Evolutionary conservation across 2,888 invertebrate species (phyloP).

Genomic region (Anarsia innoxiella): DNA sequence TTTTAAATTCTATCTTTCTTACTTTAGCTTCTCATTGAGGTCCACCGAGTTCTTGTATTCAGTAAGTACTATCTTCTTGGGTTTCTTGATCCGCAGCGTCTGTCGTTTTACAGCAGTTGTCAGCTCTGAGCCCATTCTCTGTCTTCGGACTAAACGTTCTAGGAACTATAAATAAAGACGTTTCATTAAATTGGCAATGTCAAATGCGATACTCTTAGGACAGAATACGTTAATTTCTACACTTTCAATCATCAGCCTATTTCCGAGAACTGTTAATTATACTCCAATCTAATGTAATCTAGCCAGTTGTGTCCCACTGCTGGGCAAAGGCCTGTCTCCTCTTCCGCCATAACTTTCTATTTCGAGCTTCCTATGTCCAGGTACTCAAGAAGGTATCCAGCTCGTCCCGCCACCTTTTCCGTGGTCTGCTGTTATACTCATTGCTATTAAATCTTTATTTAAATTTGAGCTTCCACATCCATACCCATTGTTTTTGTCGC

Average conservation of each 20-base stretch:
- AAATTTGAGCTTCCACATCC: slow-evolving; percentile 1
- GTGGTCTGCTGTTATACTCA: too few species aligned
- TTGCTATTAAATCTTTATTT: neutral
- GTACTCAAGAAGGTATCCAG: too few species aligned
- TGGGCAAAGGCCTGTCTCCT: too few species aligned
- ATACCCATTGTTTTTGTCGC: slow-evolving; percentile 58
- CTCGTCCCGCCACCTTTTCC: too few species aligned
- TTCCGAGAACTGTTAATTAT: too few species aligned
- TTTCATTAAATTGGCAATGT: too few species aligned
- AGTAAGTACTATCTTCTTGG: slow-evolving; percentile 62
- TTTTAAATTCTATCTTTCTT: neutral
- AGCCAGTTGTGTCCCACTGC: too few species aligned
- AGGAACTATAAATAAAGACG: too few species aligned
- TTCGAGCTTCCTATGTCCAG: too few species aligned
- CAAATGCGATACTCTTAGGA: neutral
- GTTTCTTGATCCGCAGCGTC: slow-evolving; percentile 46
- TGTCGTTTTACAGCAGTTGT: slow-evolving; percentile 62
- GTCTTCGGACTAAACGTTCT: slow-evolving; percentile 79
- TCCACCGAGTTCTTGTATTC: slow-evolving; percentile 76
- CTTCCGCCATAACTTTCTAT: too few species aligned
- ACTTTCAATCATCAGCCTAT: neutral
- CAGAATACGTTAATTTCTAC: neutral
- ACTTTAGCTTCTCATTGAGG: slow-evolving; percentile 73
- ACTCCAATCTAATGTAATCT: too few species aligned
- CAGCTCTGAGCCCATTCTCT: slow-evolving; percentile 79